Conservation (phyloP, 2,888 invertebrate genomes). For the Mimumesa dahlbomi region DNA sequence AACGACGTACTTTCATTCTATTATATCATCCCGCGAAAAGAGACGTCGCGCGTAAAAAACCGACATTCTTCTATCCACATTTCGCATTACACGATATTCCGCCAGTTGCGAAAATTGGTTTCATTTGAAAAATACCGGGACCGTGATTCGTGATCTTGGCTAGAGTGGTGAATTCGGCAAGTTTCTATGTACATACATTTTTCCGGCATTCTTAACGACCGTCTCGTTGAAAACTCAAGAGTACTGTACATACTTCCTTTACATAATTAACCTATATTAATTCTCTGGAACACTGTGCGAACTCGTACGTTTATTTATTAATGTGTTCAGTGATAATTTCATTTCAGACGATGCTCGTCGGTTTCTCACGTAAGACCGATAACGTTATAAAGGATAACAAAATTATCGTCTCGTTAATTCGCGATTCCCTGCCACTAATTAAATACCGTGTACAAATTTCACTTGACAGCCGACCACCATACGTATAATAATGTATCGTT, state of each 20-base stretch:
- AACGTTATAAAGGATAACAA: too few relatives aligned
- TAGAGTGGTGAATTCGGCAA: neutral
- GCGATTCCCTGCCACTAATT: too few relatives aligned
- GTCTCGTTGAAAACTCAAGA: neutral
- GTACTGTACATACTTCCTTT: neutral
- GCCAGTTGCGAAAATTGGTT: constrained; percentile 35
- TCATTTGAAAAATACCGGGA: constrained; percentile 23
- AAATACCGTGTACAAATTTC: too few relatives aligned
- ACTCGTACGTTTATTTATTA: neutral
- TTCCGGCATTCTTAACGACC: neutral
- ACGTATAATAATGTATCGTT: too few relatives aligned
- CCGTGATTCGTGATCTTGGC: neutral
- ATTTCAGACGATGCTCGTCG: neutral
- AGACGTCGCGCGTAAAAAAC: too few relatives aligned
- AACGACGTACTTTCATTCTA: too few relatives aligned
- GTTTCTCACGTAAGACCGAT: too few relatives aligned
- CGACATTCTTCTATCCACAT: too few relatives aligned
- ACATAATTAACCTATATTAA: neutral
- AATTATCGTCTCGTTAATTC: too few relatives aligned
- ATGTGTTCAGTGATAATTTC: neutral
- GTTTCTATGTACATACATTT: neutral
- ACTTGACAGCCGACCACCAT: too few relatives aligned
- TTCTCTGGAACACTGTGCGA: neutral
- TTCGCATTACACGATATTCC: neutral
- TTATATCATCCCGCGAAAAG: too few relatives aligned